A percentile compares a stretch with the other conserved stretches of the same genome.
Evolutionary conservation across 2,113 vertebrate genomes (phyloP).

Genomic region (Apodemus sylvaticus): DNA sequence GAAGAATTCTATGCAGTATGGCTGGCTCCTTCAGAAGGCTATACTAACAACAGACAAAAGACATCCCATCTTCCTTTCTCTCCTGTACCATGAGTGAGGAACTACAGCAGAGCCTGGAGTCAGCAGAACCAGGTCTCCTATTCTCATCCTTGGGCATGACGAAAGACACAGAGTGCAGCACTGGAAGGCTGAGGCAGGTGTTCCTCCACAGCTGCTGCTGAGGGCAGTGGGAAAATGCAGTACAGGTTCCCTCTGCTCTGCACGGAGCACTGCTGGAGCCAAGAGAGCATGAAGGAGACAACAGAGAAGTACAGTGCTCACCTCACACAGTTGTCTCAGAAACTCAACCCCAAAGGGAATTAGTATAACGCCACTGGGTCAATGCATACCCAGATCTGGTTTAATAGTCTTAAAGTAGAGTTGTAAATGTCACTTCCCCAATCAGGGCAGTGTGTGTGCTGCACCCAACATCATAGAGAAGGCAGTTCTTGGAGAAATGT

Average conservation of each 20-base stretch:
- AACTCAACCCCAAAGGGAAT: neutral
- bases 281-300: too few relatives aligned
- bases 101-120: neutral
- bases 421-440: neutral
- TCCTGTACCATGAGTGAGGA: neutral
- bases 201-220: neutral
- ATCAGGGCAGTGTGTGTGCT: neutral
- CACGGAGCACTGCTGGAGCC: neutral
- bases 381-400: neutral
- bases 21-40: neutral
- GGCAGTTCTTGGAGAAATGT: neutral
- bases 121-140: neutral
- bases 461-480: neutral
- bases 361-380: neutral
- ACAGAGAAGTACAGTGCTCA: neutral
- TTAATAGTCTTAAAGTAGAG: neutral
- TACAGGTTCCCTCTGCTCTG: neutral
- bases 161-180: neutral
- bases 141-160: neutral
- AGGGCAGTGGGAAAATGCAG: neutral
- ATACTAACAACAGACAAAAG: neutral
- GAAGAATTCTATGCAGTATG: neutral
- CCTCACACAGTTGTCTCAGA: neutral
- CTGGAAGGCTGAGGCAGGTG: neutral
- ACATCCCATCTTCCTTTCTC: neutral